Base-by-base conservation (phyloP, 2,888 invertebrate species). In the Hirtodrosophila alboralis region DNA sequence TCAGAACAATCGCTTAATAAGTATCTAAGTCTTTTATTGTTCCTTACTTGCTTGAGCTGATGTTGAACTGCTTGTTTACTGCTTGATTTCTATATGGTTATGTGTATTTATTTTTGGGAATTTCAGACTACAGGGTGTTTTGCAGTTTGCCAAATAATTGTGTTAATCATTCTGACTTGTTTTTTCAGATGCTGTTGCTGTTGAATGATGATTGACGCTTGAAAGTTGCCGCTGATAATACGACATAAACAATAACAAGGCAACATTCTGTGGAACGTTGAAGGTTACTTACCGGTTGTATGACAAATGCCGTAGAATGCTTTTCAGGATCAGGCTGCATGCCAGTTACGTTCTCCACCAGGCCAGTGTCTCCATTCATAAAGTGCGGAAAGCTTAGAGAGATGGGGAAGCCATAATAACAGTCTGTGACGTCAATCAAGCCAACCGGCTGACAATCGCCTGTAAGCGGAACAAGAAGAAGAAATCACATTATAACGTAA, bases 351-450 rank as follows among this genome's bases (percentile, higher is more conserved):
- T 93, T 93, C 44, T 92, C 92, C 60, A 92, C 90, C 1, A 96
- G 90, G 0, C 92, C 88, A 0, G 93, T 92, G 68, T 96, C 95
- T 0, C 94, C 93, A 63, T 95, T 93, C 88, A 95, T 94, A 89
- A 96, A 97, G 89, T 97, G 97, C 0, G 97, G 97, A 89, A 95
- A 96, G 31, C 97, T 96, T 4, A 97, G 91, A 0, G 96, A 95
- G 36, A 97, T 96, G 0, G 97, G 97, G 88, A 97, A 97, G 0
- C 97, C 96, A 85, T 96, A 97, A 90, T 97, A 97, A 85, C 97
- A 97, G 45, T 95, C 95, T 0, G 95, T 93, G 28, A 97, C 96
- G 86, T 97, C 97, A 18, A 96, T 92, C 2, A 97, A 89, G 4
- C 97, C 97, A 27, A 92, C 90, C 2, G 94, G 94, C 10, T 96